These are phyloP conservation scores for Ephialtes manifestator DNA, from an alignment of 2,888 invertebrate genomes.

Conservation along the genomic window DNA sequence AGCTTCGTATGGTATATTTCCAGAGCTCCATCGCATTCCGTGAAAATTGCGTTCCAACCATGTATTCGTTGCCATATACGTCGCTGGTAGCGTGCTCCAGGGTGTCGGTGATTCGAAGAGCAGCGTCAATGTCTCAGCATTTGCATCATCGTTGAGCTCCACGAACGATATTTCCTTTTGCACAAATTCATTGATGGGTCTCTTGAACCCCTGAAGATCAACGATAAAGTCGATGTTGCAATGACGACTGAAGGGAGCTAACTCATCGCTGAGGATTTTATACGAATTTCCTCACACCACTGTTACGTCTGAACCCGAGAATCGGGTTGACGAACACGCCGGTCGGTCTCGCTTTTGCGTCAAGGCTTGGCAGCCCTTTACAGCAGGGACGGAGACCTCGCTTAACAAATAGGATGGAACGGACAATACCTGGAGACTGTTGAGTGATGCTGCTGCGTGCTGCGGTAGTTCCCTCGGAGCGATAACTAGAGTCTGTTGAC, in stretches of 20 bases:
- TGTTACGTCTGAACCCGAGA: too few species aligned
- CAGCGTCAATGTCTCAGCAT: conserved; percentile 1
- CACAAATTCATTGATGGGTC: conserved; percentile 42
- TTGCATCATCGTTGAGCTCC: neutral
- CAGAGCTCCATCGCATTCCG: conserved; percentile 35
- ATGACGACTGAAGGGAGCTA: neutral
- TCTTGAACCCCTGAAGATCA: conserved; percentile 54
- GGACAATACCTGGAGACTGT: too few species aligned
- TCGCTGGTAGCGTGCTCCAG: too few species aligned
- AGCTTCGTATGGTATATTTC: conserved; percentile 29
- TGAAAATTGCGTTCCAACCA: conserved; percentile 41
- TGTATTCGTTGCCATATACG: neutral
- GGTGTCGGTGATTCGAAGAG: conserved; percentile 35
- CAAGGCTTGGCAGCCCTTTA: too few species aligned
- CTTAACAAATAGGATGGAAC: too few species aligned
- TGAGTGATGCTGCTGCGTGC: too few species aligned
- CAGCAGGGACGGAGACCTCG: too few species aligned
- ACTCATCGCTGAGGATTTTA: neutral
- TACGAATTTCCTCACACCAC: conserved; percentile 45
- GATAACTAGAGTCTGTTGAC: too few species aligned
- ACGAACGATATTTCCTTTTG: conserved; percentile 41
- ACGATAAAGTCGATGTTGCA: conserved; percentile 27
- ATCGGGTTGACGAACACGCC: too few species aligned
- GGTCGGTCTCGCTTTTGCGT: too few species aligned
- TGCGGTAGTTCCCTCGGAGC: too few species aligned